Evolutionary conservation across 2,797 vertebrate species (phyloP).

Genomic region (Poecilia wingei): DNA sequence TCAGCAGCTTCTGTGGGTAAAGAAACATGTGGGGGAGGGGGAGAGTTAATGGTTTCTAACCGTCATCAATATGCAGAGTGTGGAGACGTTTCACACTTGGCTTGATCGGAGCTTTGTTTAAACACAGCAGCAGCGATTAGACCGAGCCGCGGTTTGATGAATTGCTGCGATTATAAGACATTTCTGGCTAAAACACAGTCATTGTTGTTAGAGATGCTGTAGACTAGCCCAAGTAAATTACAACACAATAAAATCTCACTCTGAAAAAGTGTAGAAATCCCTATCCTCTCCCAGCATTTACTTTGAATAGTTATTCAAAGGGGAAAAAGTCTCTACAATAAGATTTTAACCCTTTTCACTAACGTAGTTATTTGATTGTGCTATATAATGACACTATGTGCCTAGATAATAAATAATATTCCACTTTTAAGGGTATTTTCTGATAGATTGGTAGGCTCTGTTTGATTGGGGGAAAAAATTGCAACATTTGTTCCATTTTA

Average conservation of each 20-base stretch:
- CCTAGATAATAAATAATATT: too few relatives aligned
- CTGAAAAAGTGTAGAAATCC: not conserved
- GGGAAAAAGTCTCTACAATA: too few relatives aligned
- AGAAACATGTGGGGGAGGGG: not conserved
- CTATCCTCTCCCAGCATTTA: not conserved
- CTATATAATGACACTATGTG: too few relatives aligned
- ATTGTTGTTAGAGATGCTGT: not conserved
- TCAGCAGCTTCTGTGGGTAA: not conserved
- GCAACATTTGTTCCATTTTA: too few relatives aligned
- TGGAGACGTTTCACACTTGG: constrained; percentile 7
- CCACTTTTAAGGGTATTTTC: too few relatives aligned
- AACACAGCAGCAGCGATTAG: not conserved
- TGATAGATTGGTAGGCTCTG: too few relatives aligned
- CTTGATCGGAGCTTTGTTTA: constrained; percentile 3
- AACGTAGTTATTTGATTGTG: too few relatives aligned
- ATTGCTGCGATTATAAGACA: constrained; percentile 1
- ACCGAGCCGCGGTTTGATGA: not conserved
- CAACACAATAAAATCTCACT: not conserved
- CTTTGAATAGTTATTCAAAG: not conserved
- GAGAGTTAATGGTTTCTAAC: constrained; percentile 1
- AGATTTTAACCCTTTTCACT: not conserved
- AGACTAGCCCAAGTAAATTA: not conserved
- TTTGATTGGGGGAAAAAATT: too few relatives aligned
- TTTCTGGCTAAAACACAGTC: constrained; percentile 1
- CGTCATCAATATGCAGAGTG: not conserved